Conservation (phyloP, 1,140 invertebrate species). For the Eumaeus atala region DNA sequence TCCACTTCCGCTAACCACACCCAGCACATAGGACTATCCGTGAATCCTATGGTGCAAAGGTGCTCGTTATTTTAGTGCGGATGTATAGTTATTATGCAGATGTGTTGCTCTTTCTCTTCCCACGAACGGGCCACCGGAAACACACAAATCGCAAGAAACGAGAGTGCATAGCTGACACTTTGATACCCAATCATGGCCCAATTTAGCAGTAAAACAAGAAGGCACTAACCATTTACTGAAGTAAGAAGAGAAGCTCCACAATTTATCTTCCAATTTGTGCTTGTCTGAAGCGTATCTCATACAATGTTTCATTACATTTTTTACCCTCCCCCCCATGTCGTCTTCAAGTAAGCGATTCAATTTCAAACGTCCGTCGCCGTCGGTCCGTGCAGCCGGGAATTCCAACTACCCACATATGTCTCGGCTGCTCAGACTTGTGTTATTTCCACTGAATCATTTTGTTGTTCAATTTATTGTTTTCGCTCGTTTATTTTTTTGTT, state of each 20-base stretch:
- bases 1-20: too few relatives aligned
- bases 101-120: too few relatives aligned
- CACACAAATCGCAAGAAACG: too few relatives aligned
- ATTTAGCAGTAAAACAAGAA: too few relatives aligned
- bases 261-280: constrained; percentile 9
- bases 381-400: constrained; percentile 26
- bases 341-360: constrained; percentile 33
- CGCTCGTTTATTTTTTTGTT: background rate
- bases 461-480: constrained; percentile 7
- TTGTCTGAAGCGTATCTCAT: constrained; percentile 15
- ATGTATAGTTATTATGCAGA: too few relatives aligned
- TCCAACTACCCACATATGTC: constrained; percentile 29
- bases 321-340: constrained; percentile 4
- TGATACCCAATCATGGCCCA: too few relatives aligned
- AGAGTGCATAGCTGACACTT: too few relatives aligned
- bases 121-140: too few relatives aligned
- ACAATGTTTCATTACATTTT: constrained; percentile 17
- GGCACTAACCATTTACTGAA: too few relatives aligned
- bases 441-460: constrained; percentile 5
- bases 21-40: too few relatives aligned
- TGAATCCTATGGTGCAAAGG: too few relatives aligned
- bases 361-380: constrained; percentile 37
- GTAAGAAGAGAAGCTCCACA: background rate
- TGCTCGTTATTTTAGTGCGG: too few relatives aligned
- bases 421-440: constrained; percentile 8